Conservation (phyloP, 2,888 invertebrate species). For the Agonopterix alstromeriana region DNA sequence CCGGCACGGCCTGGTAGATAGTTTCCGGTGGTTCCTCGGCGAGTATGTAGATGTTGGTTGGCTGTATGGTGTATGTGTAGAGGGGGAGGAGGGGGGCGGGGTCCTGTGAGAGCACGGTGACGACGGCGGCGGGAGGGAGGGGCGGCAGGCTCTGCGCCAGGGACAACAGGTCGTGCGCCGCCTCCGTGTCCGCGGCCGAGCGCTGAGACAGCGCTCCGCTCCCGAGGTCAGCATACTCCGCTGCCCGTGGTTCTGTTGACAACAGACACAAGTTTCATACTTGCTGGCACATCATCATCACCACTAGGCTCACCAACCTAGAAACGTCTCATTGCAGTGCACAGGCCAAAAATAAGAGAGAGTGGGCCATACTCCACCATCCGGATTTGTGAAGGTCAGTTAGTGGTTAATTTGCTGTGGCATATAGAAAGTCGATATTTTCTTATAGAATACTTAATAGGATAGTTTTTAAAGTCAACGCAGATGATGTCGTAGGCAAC, state of each 20-base stretch:
- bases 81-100: slow-evolving; percentile 50
- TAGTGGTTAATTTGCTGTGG: no score
- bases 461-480: no score
- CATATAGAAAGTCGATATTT: no score
- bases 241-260: slow-evolving; percentile 22
- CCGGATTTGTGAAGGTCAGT: background rate
- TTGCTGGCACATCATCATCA: background rate
- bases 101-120: slow-evolving; percentile 51
- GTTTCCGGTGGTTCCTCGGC: slow-evolving; percentile 46
- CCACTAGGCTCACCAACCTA: background rate
- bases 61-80: slow-evolving; percentile 82
- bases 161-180: slow-evolving; percentile 88
- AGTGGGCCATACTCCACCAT: background rate
- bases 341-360: background rate
- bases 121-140: slow-evolving; percentile 80
- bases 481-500: no score
- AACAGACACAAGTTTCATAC: slow-evolving; percentile 11
- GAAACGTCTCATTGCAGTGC: background rate
- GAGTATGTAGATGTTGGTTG: slow-evolving; percentile 52
- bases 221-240: slow-evolving; percentile 58
- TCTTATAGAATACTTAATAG: no score
- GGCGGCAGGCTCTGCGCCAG: slow-evolving; percentile 87
- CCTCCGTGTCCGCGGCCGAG: slow-evolving; percentile 90
- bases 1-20: slow-evolving; percentile 41
- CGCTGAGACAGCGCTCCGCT: slow-evolving; percentile 65